Evolutionary conservation across 2,113 vertebrate genomes (phyloP), one percentile per base, ranked within the genome.

Genomic region (Motacilla tschutschensis): DNA sequence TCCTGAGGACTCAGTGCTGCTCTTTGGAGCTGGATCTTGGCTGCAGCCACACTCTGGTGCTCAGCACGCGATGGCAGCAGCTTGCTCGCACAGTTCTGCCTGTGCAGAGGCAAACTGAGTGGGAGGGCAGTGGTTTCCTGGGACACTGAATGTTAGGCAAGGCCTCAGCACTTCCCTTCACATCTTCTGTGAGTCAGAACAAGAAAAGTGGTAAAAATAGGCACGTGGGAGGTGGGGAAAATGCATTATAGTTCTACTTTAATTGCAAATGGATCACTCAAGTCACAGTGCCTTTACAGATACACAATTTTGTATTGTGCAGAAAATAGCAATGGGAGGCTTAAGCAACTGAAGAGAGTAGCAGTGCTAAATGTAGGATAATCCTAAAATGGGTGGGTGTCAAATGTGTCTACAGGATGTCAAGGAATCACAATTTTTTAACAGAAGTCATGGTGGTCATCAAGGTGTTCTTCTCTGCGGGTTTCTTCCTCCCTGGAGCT

Each of bases 161-260:
- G 83, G 53, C 76, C 87, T 85, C 79, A 67, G 70, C 80, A 48
- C 83, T 78, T 85, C 73, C 55, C 76, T 92, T 91, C 83, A 74
- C 70, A 86, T 87, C 66, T 80, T 80, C 79, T 51, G 50, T 87
- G 83, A 92, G 74, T 90, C 93, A 93, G 90, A 94, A 83, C 43
- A 81, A 86, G 80, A 46, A 25, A 89, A 81, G 59, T 44, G 40
- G 25, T 79, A 84, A 89, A 92, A 94, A 91, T 85, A 79, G 76
- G 44, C 33, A 38, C 44, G 83, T 93, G 67, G 78, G 88, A 88
- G 67, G 47, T 81, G 66, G 66, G 22, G 54, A 55, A 93, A 88
- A 83, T 55, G 59, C 62, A 79, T 81, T 91, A 69, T 55, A 81
- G 63, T 83, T 85, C 72, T 62, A 75, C 63, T 89, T 86, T 40